phyloP scores from a whole-genome alignment of 2,797 vertebrate genomes.

The Enteromius anoplus region DNA sequence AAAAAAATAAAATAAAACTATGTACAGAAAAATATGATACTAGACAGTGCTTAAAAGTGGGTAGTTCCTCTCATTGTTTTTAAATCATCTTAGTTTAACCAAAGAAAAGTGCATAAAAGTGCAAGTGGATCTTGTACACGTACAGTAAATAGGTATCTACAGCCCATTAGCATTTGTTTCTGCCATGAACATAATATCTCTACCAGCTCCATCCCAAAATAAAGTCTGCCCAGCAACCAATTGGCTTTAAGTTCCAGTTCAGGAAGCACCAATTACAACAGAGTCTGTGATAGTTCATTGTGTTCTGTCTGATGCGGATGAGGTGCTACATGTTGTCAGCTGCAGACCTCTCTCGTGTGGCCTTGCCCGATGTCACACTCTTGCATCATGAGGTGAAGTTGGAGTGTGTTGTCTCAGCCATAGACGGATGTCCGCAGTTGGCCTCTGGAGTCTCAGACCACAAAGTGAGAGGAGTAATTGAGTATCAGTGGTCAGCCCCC shows the following conservation, averaged over 20 bases:
- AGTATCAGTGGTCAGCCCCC: conserved; percentile 56
- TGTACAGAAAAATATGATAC: neutral
- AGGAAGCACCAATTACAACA: conserved; percentile 69
- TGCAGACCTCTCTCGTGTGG: conserved; percentile 60
- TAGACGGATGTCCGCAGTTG: conserved; percentile 57
- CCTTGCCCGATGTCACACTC: conserved; percentile 62
- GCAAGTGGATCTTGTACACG: conserved; percentile 38
- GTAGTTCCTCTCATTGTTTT: conserved; percentile 51
- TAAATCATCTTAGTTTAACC: conserved; percentile 6
- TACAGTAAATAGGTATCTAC: conserved; percentile 33
- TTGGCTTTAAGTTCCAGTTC: conserved; percentile 63
- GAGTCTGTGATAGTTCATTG: conserved; percentile 52
- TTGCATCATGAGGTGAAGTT: conserved; percentile 71
- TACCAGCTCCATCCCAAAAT: conserved; percentile 43
- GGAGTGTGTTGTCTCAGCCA: conserved; percentile 59
- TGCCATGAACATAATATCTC: conserved; percentile 41
- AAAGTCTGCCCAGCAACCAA: conserved; percentile 69
- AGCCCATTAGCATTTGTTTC: conserved; percentile 50
- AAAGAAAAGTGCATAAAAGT: neutral
- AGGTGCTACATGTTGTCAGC: conserved; percentile 64
- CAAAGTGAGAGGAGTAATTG: conserved; percentile 55
- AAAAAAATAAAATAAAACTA: neutral
- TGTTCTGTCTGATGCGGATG: conserved; percentile 56
- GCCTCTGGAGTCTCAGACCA: conserved; percentile 48
- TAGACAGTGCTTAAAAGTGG: neutral